These are phyloP conservation scores for Stegophylla sp. DNA, from an alignment of 2,888 invertebrate genomes.

Conservation along the genomic window DNA sequence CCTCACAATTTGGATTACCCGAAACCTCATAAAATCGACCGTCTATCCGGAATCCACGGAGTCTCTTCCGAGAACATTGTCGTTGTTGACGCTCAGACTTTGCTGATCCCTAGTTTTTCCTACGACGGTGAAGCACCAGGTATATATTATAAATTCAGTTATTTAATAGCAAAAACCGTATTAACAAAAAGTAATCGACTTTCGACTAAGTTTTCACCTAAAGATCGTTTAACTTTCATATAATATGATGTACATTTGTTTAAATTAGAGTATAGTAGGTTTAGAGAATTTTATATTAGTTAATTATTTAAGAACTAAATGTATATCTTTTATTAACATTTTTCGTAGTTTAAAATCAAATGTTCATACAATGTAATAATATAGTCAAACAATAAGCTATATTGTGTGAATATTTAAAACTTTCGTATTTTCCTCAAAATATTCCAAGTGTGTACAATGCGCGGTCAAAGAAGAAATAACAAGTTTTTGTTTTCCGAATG, in stretches of 20 bases:
- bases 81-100: conserved; percentile 90
- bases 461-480: neutral
- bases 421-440: conserved; percentile 10
- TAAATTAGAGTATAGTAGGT: no score
- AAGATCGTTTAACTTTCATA: no score
- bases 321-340: neutral
- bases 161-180: no score
- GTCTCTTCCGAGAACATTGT: conserved; percentile 86
- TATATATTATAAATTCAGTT: conserved; percentile 66
- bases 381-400: conserved; percentile 1
- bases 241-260: no score
- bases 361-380: neutral
- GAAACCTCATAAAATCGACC: conserved; percentile 79
- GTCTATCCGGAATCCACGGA: conserved; percentile 80
- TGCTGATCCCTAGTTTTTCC: conserved; percentile 86
- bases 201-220: no score
- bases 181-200: no score
- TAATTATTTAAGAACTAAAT: neutral
- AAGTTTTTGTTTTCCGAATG: conserved; percentile 14
- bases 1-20: conserved; percentile 81
- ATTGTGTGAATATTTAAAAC: conserved; percentile 19
- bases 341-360: neutral
- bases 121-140: conserved; percentile 94
- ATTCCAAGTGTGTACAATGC: conserved; percentile 3
- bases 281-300: no score